phyloP scores from a whole-genome alignment of 2,797 vertebrate species.

The Pangasius sanitwongsei region DNA sequence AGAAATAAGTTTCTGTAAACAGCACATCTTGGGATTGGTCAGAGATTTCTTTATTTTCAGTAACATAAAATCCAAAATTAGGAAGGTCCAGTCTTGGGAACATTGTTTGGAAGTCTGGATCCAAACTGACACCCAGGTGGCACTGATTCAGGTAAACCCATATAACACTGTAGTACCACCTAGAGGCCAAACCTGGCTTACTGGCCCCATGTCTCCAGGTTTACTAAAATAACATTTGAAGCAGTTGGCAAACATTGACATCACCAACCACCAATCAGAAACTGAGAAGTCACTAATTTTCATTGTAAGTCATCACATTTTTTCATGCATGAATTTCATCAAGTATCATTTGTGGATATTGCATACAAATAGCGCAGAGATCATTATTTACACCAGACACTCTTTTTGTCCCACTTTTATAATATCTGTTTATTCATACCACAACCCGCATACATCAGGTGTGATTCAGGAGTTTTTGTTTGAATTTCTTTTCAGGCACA shows the following conservation, averaged over 20 bases:
- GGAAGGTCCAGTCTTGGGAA: background rate
- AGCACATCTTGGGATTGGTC: background rate
- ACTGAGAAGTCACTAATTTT: background rate
- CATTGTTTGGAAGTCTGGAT: background rate
- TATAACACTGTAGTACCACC: background rate
- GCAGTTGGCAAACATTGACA: too few relatives aligned
- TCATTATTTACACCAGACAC: background rate
- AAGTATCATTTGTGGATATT: background rate
- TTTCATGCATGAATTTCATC: background rate
- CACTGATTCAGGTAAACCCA: background rate
- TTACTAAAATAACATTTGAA: too few relatives aligned
- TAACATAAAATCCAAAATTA: background rate
- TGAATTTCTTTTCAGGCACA: background rate
- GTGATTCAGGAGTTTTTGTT: too few relatives aligned
- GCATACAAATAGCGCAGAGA: background rate
- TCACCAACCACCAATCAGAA: background rate
- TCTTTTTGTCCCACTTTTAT: background rate
- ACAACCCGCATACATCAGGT: background rate
- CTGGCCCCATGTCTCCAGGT: background rate
- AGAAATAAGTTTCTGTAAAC: background rate
- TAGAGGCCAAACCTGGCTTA: background rate
- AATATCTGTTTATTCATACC: background rate
- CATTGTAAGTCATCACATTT: background rate
- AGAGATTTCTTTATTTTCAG: background rate
- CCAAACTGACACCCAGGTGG: background rate